phyloP scores from a whole-genome alignment of 2,797 vertebrate species.

The Pristis pectinata region DNA sequence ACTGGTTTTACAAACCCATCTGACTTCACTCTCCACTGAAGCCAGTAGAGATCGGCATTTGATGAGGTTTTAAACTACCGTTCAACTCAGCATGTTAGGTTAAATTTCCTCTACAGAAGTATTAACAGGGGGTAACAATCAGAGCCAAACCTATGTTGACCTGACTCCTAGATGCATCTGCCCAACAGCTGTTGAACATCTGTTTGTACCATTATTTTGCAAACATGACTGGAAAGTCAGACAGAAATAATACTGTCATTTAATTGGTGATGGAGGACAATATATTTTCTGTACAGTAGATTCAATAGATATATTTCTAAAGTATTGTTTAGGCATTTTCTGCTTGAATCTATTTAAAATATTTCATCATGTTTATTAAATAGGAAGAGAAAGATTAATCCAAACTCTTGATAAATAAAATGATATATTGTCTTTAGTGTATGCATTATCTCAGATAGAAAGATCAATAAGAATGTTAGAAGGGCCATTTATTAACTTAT shows the following conservation, averaged over 20 bases:
- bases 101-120: neutral
- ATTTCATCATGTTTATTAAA: neutral
- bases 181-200: neutral
- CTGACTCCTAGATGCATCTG: neutral
- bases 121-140: neutral
- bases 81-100: neutral
- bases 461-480: neutral
- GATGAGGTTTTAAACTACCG: neutral
- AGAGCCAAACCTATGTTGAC: neutral
- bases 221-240: neutral
- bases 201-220: neutral
- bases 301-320: neutral
- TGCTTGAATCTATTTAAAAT: neutral
- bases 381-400: neutral
- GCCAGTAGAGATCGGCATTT: neutral
- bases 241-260: neutral
- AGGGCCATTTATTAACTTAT: no score
- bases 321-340: neutral
- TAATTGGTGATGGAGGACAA: neutral
- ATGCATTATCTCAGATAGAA: neutral
- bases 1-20: neutral
- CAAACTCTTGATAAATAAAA: neutral
- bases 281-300: neutral
- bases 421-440: neutral
- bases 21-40: neutral